Percentiles rank a stretch among this genome's conserved stretches.
These are phyloP conservation scores for Macrosteles quadrilineatus DNA, from an alignment of 1,140 invertebrate species.

Conservation along the genomic window DNA sequence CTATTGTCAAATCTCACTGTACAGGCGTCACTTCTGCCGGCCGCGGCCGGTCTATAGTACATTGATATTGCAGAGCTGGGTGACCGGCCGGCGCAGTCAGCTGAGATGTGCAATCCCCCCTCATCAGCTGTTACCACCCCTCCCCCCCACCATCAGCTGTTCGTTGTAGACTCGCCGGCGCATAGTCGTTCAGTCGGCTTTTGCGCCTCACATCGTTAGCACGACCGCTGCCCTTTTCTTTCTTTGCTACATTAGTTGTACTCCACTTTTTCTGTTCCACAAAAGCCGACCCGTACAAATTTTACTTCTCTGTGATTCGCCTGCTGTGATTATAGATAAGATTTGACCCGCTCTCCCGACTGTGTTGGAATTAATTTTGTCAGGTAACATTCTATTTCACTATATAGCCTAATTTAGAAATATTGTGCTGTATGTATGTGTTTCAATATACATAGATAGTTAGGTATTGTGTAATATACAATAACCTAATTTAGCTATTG, in stretches of 20 bases:
- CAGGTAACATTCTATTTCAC: slow-evolving; percentile 12
- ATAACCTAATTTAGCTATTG: too few species aligned
- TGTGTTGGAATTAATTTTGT: slow-evolving; percentile 5
- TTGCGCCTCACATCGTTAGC: background rate
- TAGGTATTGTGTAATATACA: too few species aligned
- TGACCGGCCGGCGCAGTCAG: slow-evolving; percentile 30
- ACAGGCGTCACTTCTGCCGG: too few species aligned
- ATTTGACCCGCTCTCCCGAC: background rate
- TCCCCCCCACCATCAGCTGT: slow-evolving; percentile 28
- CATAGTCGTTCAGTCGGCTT: slow-evolving; percentile 5
- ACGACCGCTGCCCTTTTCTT: background rate
- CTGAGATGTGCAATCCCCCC: slow-evolving; percentile 29
- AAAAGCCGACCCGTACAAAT: slow-evolving; percentile 9
- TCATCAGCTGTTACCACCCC: slow-evolving; percentile 17
- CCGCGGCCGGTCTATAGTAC: too few species aligned
- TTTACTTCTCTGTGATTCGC: slow-evolving; percentile 13
- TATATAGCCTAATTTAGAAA: too few species aligned
- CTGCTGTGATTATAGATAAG: slow-evolving; percentile 22
- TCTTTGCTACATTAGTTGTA: slow-evolving; percentile 9
- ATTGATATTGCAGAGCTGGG: too few species aligned
- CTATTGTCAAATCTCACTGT: too few species aligned
- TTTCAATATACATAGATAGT: too few species aligned
- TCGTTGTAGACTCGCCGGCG: slow-evolving; percentile 8
- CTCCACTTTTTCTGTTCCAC: slow-evolving; percentile 1
- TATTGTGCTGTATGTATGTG: too few species aligned